Evolutionary conservation across 2,113 vertebrate species (phyloP), one percentile per base, ranked within the genome.

Genomic region (Dipodomys stephensi): DNA sequence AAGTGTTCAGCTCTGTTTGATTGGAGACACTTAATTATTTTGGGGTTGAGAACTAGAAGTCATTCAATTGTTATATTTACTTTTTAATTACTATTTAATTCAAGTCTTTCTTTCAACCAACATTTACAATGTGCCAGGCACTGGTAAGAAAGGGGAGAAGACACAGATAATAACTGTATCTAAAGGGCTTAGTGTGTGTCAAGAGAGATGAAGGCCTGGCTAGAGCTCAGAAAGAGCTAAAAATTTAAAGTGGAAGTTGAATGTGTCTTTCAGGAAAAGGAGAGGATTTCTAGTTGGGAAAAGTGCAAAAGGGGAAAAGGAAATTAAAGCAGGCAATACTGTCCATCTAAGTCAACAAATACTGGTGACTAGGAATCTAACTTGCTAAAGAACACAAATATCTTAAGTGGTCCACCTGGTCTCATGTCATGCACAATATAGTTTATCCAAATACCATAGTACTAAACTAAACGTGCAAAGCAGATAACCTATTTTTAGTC

Each of bases 361-460:
- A 79, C 35, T 25, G 44, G 27, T 73, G 78, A 91, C 94, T 87
- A 87, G 69, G 65, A 92, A 83, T 64, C 49, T 73, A 64, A 25
- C 15, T 20, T 76, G 23, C 25, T 44, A 49, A 10, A 74, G 57
- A 64, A 81, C 12, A n/a, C 46, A 62, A 81, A 65, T 7, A 44
- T 8, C 15, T 35, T 53, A 74, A 73, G 12, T 35, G 46, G 49
- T 78, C 71, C 87, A 69, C 28, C 8, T 90, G 30, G 44, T 53
- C 39, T 15, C 20, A 7, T 57, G 16, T 30, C 69, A 76, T 39
- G 22, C 2, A 60, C 28, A 69, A 2, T 6, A 28, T n/a, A 19
- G 16, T 79, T 82, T 32, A 46, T 92, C 4, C 19, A 32, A 73
- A 57, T 67, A 84, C 25, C 19, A 60, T 73, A 84, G 23, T 25